phyloP scores from a whole-genome alignment of 37 sponge, comb jelly and placozoan genomes.

The Cladorhizidae sp. region DNA sequence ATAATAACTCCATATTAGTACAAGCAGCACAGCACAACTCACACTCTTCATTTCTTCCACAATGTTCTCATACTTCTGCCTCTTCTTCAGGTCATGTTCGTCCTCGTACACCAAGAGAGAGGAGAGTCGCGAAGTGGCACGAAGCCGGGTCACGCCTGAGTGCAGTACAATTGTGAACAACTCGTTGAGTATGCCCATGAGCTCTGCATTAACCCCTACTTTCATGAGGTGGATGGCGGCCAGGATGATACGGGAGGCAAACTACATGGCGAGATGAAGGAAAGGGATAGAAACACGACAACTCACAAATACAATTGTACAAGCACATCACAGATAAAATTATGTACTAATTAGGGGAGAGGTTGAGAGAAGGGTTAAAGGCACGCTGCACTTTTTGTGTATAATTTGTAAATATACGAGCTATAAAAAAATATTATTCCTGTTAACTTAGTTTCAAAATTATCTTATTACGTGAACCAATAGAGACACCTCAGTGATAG shows the following conservation, averaged over 20 bases:
- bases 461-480: too few species aligned
- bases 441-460: too few species aligned
- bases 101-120: conserved; percentile 29
- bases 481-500: too few species aligned
- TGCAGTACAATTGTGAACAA: conserved; percentile 26
- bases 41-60: conserved; percentile 82
- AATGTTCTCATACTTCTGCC: conserved; percentile 41
- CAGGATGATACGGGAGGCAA: conserved; percentile 50
- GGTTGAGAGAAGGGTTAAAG: too few species aligned
- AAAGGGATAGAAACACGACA: conserved; percentile 1
- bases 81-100: conserved; percentile 44
- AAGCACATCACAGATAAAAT: too few species aligned
- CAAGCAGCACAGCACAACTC: too few species aligned
- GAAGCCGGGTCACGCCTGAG: conserved; percentile 38
- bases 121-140: conserved; percentile 27
- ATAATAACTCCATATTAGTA: too few species aligned
- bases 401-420: too few species aligned
- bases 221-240: conserved; percentile 38
- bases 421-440: too few species aligned
- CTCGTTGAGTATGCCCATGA: conserved; percentile 20
- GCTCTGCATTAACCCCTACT: conserved; percentile 6
- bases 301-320: too few species aligned
- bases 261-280: conserved; percentile 37
- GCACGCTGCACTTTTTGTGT: too few species aligned
- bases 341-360: too few species aligned